Evolutionary conservation across 2,113 vertebrate genomes (phyloP).

Genomic region (Chloroceryle aenea): DNA sequence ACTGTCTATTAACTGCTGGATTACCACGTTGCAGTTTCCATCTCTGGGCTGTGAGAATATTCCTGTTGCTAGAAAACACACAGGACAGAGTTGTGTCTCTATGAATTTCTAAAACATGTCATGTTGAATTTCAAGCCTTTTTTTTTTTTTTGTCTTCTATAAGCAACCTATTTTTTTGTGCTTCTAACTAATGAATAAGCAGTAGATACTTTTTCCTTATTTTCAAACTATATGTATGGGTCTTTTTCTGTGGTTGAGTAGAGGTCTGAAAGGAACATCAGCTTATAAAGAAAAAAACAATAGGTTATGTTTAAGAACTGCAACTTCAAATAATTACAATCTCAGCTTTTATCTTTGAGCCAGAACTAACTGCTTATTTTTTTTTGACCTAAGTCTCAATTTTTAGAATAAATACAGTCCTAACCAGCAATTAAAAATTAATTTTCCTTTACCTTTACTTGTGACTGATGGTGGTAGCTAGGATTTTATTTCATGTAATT

Average conservation of each 20-base stretch:
- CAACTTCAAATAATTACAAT: background rate
- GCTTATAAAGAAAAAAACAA: background rate
- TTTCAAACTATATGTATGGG: background rate
- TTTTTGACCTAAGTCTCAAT: background rate
- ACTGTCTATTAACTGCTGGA: background rate
- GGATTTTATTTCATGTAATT: background rate
- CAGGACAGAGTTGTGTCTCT: background rate
- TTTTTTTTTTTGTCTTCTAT: background rate
- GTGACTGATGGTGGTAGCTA: background rate
- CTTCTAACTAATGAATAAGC: background rate
- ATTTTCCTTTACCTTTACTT: background rate
- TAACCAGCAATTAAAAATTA: background rate
- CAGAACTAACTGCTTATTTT: background rate
- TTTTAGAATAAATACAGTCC: background rate
- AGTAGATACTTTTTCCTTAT: background rate
- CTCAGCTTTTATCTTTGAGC: background rate
- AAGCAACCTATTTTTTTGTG: background rate
- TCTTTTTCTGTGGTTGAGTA: background rate
- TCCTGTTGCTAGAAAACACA: background rate
- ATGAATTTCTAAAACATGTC: background rate
- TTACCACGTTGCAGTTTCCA: background rate
- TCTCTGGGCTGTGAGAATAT: background rate
- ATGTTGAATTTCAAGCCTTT: background rate
- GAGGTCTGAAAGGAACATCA: background rate
- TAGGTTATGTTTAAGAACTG: background rate